Percentiles rank a stretch among this genome's conserved stretches.
phyloP scores from a whole-genome alignment of 2,113 vertebrate genomes.

The Pedetes capensis region DNA sequence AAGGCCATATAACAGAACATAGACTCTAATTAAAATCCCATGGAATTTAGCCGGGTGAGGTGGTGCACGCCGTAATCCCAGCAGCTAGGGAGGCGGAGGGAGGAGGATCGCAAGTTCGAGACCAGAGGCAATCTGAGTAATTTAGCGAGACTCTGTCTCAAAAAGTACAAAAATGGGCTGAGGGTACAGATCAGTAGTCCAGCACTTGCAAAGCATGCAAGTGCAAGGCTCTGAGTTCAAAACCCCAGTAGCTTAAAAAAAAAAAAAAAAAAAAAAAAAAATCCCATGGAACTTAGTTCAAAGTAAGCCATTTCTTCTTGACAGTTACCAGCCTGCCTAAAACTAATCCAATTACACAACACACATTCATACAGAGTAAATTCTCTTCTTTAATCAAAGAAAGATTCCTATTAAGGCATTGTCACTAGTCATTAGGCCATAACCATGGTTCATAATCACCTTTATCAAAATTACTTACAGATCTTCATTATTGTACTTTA shows the following conservation, averaged over 20 bases:
- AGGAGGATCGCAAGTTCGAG: too few relatives aligned
- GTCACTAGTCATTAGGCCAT: constrained; percentile 7
- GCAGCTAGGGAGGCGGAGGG: too few relatives aligned
- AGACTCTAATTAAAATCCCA: not conserved
- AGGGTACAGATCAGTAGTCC: too few relatives aligned
- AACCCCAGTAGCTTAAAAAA: too few relatives aligned
- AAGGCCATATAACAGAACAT: not conserved
- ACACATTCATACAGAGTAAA: not conserved
- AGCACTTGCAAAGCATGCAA: too few relatives aligned
- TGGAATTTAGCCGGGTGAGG: not conserved
- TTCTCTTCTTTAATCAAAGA: not conserved
- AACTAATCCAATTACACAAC: not conserved
- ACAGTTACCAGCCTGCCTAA: not conserved
- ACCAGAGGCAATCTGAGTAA: too few relatives aligned
- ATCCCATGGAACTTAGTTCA: not conserved
- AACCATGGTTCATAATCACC: not conserved
- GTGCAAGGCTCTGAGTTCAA: too few relatives aligned
- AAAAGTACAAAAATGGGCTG: too few relatives aligned
- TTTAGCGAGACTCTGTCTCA: too few relatives aligned
- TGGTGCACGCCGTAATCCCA: too few relatives aligned
- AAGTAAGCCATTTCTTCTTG: constrained; percentile 26
- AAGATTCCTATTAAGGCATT: not conserved
- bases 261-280: too few relatives aligned
- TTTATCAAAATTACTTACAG: constrained; percentile 43
- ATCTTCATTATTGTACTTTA: not conserved